phyloP scores from a whole-genome alignment of 2,113 vertebrate genomes.

The Platysteira castanea region DNA sequence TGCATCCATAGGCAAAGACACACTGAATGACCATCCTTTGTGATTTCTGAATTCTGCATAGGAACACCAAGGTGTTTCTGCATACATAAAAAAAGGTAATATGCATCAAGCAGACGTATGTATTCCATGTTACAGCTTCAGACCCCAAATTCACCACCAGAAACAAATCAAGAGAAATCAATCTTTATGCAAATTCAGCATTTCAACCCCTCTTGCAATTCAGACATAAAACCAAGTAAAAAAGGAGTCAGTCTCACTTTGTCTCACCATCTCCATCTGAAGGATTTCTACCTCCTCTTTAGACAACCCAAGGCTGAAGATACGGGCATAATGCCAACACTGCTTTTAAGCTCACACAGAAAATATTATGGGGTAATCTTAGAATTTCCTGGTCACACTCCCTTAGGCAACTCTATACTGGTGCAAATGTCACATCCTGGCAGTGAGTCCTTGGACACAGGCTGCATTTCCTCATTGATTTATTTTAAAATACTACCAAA shows the following conservation, averaged over 20 bases:
- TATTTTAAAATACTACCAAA: conserved; percentile 16
- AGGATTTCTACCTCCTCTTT: background rate
- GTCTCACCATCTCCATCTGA: background rate
- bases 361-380: conserved; percentile 35
- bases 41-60: background rate
- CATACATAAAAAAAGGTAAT: background rate
- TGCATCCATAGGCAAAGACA: background rate
- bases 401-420: background rate
- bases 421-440: conserved; percentile 25
- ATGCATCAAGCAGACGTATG: background rate
- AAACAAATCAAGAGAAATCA: background rate
- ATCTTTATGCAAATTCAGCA: background rate
- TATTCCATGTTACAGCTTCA: background rate
- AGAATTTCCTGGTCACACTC: conserved; percentile 35
- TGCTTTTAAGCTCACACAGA: conserved; percentile 39
- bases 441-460: background rate
- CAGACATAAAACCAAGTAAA: background rate
- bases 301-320: background rate
- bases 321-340: background rate
- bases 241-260: background rate
- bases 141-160: background rate
- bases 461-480: background rate
- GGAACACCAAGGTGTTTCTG: background rate
- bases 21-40: background rate
- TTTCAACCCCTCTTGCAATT: background rate